Conservation (phyloP, 2,113 vertebrate species). For the Cygnus atratus region DNA sequence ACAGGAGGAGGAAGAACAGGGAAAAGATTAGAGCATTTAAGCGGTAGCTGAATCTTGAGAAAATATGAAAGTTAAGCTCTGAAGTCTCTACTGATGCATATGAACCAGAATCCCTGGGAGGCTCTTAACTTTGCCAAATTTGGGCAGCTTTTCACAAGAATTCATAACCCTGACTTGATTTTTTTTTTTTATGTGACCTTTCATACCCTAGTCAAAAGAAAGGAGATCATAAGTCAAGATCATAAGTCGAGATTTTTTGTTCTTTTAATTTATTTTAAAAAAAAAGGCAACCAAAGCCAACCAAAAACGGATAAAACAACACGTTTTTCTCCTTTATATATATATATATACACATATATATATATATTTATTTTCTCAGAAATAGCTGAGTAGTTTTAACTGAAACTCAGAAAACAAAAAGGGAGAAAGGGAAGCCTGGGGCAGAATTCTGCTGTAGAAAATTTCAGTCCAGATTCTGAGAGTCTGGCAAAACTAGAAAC, state of each 20-base stretch:
- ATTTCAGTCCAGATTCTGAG: constrained; percentile 36
- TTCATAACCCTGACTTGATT: neutral
- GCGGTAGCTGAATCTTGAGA: constrained; percentile 52
- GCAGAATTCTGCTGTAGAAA: constrained; percentile 51
- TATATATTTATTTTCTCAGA: constrained; percentile 43
- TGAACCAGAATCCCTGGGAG: constrained; percentile 53
- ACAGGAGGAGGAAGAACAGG: neutral
- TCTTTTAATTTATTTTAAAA: too few relatives aligned
- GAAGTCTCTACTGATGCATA: constrained; percentile 62
- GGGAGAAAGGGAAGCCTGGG: constrained; percentile 55
- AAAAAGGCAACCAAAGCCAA: too few relatives aligned
- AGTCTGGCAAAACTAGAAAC: constrained; percentile 35
- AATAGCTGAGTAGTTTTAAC: constrained; percentile 58
- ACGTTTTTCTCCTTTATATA: constrained; percentile 7
- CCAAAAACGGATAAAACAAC: constrained; percentile 28
- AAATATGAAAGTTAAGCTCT: constrained; percentile 56
- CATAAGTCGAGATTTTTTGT: neutral
- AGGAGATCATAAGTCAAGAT: neutral
- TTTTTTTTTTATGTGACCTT: neutral
- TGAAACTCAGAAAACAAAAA: constrained; percentile 55
- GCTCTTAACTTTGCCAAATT: constrained; percentile 59
- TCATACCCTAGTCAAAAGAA: constrained; percentile 5
- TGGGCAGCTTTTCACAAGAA: constrained; percentile 40
- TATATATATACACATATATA: neutral
- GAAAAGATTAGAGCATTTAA: constrained; percentile 30